phyloP scores from a whole-genome alignment of 1,140 invertebrate genomes.

The Stegodyphus dumicola region DNA sequence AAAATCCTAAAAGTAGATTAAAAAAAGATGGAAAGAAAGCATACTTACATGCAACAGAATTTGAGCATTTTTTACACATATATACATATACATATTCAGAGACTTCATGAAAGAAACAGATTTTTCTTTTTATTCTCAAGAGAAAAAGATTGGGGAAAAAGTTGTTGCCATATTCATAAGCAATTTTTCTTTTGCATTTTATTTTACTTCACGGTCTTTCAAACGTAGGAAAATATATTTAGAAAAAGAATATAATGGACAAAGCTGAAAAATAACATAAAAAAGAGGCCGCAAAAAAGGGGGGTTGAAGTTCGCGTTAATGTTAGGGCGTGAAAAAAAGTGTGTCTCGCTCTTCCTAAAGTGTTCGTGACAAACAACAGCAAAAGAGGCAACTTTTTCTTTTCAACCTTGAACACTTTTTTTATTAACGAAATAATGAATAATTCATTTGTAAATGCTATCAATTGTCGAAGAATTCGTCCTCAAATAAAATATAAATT shows the following conservation, averaged over 20 bases:
- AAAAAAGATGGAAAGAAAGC: background rate
- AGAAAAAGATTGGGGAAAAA: background rate
- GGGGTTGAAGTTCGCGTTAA: no score
- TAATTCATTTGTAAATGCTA: no score
- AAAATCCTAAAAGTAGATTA: slow-evolving; percentile 49
- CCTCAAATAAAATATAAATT: no score
- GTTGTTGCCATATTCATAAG: slow-evolving; percentile 52
- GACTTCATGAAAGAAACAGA: slow-evolving; percentile 32
- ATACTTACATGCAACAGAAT: slow-evolving; percentile 1
- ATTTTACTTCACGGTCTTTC: slow-evolving; percentile 18
- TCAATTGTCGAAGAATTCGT: no score
- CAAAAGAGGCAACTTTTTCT: no score
- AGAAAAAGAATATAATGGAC: background rate
- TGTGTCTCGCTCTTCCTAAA: no score
- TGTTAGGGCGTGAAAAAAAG: no score
- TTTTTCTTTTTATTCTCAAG: slow-evolving; percentile 25
- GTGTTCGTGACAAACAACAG: no score
- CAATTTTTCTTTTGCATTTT: slow-evolving; percentile 22
- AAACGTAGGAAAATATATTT: background rate
- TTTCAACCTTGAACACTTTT: no score
- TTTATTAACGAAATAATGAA: no score
- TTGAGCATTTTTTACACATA: slow-evolving; percentile 5
- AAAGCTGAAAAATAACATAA: no score
- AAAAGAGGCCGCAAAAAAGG: no score
- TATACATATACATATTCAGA: slow-evolving; percentile 35